Evolutionary conservation across 2,888 invertebrate species (phyloP).

Genomic region (Atrina japonica): DNA sequence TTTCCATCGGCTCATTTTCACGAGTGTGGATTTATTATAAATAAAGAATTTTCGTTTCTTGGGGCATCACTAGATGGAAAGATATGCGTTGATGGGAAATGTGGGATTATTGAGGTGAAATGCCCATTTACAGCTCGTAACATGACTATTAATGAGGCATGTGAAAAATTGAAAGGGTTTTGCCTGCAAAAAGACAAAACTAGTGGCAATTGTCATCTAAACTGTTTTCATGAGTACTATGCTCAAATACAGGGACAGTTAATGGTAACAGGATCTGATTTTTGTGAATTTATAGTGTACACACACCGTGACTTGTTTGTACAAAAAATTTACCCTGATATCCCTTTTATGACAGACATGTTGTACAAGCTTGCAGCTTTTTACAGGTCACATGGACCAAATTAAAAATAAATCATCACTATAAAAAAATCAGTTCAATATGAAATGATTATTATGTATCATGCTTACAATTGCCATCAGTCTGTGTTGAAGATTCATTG

Average conservation of each 20-base stretch:
- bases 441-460: too few species aligned
- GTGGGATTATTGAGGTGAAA: constrained; percentile 44
- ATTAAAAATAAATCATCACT: too few species aligned
- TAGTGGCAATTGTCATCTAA: constrained; percentile 4
- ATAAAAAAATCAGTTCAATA: too few species aligned
- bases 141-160: constrained; percentile 28
- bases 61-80: constrained; percentile 47
- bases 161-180: constrained; percentile 31
- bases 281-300: constrained; percentile 45
- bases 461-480: too few species aligned
- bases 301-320: constrained; percentile 36
- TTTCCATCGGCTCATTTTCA: constrained; percentile 33
- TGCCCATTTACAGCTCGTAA: constrained; percentile 46
- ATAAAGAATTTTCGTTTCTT: constrained; percentile 33
- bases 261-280: constrained; percentile 40
- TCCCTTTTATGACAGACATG: constrained; percentile 28
- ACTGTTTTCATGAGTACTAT: constrained; percentile 34
- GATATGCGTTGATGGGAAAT: constrained; percentile 40
- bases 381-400: constrained; percentile 24
- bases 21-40: constrained; percentile 38
- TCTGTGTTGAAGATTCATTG: too few species aligned
- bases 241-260: constrained; percentile 45
- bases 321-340: constrained; percentile 38
- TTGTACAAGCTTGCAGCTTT: constrained; percentile 31
- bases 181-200: constrained; percentile 14